Conservation (phyloP, 2,888 invertebrate genomes). For the Pheosia tremula region DNA sequence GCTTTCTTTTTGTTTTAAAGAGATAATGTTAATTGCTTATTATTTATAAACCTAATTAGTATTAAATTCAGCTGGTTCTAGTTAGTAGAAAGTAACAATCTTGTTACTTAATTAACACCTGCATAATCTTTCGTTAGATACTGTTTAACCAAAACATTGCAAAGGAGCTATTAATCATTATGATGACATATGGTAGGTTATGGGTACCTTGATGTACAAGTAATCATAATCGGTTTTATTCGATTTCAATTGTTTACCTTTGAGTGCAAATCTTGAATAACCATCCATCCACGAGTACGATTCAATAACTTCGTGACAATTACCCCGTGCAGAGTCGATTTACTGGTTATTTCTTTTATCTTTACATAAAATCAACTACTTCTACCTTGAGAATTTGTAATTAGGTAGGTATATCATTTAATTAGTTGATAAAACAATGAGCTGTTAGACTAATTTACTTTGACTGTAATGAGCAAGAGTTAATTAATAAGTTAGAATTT, state of each 20-base stretch:
- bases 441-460: too few species aligned
- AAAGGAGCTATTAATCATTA: background rate
- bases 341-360: too few species aligned
- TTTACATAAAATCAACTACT: too few species aligned
- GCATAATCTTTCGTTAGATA: background rate
- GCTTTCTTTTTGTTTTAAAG: background rate
- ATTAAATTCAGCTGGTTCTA: background rate
- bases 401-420: too few species aligned
- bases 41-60: background rate
- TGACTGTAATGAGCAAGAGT: too few species aligned
- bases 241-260: background rate
- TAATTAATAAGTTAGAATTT: too few species aligned
- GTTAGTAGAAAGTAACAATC: background rate
- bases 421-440: too few species aligned
- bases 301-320: too few species aligned
- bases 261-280: background rate
- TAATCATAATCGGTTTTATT: background rate
- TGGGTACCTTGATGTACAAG: background rate
- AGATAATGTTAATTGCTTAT: background rate
- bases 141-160: conserved; percentile 4
- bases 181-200: background rate
- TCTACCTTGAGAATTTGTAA: too few species aligned
- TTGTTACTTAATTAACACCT: background rate
- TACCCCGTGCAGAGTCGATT: too few species aligned
- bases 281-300: too few species aligned